Evolutionary conservation across 2,113 vertebrate species (phyloP).

Genomic region (Mionectes macconnelli): DNA sequence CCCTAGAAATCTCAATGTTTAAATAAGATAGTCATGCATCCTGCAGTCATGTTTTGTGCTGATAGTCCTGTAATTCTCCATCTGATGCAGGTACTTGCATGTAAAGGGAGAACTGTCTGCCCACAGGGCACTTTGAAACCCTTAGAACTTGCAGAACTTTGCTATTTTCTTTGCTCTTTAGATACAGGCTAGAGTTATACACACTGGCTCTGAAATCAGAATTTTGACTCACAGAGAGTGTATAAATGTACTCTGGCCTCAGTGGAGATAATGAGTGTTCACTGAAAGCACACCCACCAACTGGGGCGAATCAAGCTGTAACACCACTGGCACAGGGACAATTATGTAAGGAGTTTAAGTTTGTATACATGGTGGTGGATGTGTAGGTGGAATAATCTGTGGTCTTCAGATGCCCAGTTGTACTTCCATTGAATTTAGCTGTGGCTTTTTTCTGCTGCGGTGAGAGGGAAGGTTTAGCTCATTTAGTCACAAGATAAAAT

Average conservation of each 20-base stretch:
- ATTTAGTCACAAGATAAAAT: not conserved
- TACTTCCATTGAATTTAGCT: not conserved
- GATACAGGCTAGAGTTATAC: not conserved
- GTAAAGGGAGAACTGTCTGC: not conserved
- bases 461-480: not conserved
- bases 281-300: not conserved
- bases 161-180: not conserved
- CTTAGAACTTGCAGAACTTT: not conserved
- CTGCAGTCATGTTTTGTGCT: not conserved
- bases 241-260: not conserved
- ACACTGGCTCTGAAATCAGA: not conserved
- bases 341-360: not conserved
- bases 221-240: not conserved
- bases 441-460: not conserved
- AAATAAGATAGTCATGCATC: not conserved
- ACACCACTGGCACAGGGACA: not conserved
- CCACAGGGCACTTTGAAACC: not conserved
- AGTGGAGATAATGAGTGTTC: not conserved
- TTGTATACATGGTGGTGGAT: not conserved
- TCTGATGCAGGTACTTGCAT: not conserved
- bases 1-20: not conserved
- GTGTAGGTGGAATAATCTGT: not conserved
- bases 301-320: not conserved
- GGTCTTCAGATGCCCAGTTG: not conserved
- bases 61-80: not conserved